Percentiles rank a stretch among this genome's conserved stretches.
phyloP scores from a whole-genome alignment of 1,140 invertebrate genomes.

The Plodia interpunctella region DNA sequence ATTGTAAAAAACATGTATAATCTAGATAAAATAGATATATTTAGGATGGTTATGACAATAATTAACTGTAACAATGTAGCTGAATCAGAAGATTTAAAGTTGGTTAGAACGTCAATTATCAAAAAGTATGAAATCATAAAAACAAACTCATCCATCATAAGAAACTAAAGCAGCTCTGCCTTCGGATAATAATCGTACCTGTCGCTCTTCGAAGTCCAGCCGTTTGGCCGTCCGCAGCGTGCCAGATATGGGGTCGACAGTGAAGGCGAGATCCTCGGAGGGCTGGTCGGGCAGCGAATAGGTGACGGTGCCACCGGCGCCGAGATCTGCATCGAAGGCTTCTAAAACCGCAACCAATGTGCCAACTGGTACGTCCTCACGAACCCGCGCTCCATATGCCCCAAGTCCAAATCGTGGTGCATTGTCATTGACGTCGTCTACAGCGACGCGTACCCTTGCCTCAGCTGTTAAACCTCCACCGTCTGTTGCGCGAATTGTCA shows the following conservation, averaged over 20 bases:
- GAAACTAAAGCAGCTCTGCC: no score
- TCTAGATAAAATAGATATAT: no score
- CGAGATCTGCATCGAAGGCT: conserved; percentile 92
- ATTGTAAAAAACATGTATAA: no score
- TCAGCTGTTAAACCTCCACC: conserved; percentile 85
- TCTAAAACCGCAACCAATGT: conserved; percentile 90
- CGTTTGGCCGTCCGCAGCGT: conserved; percentile 86
- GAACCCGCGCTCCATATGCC: conserved; percentile 88
- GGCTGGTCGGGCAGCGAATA: conserved; percentile 85
- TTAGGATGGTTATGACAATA: no score
- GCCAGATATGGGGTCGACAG: conserved; percentile 89
- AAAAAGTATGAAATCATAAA: no score
- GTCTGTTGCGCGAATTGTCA: conserved; percentile 90
- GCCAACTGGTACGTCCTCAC: conserved; percentile 94
- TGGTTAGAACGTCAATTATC: no score
- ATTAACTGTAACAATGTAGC: no score
- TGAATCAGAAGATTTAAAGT: no score
- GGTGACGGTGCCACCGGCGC: conserved; percentile 85
- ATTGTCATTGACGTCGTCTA: conserved; percentile 96
- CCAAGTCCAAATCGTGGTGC: conserved; percentile 87
- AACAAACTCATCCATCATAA: no score
- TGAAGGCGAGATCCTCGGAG: conserved; percentile 82
- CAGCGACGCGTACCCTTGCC: conserved; percentile 85
- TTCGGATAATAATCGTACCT: conserved; percentile 70
- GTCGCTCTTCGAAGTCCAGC: conserved; percentile 92